Evolutionary conservation across 1,140 invertebrate species (phyloP), one percentile per base, ranked within the genome.

Genomic region (Melipona quadrifasciata): DNA sequence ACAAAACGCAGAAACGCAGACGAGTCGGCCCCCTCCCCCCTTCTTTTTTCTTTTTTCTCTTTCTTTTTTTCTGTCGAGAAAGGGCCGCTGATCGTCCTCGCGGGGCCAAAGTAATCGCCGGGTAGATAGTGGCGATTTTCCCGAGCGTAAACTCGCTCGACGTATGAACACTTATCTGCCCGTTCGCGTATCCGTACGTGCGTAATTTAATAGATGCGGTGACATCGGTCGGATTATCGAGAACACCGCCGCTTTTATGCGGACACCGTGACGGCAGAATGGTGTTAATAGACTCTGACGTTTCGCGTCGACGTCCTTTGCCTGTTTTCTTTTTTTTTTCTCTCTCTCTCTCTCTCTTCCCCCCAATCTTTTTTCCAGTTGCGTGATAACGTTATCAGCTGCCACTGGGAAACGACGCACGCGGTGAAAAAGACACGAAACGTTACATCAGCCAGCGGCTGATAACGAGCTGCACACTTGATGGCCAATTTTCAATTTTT

Each of bases 121-220:
- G 39, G 39, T 47, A 27, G 75, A 71, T 79, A 71, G 74, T n/a
- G 34, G 65, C 34, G 65, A 70, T 83, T 83, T 65, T 61, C n/a
- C 65, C 81, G 55, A 68, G 65, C 82, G 67, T 70, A n/a, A 61
- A 68, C 53, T 19, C 55, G 53, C 19, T 10, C 19, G 77, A 68
- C 53, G 55, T 70, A 57, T 39, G 57, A 31, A 53, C 82, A 84
- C 76, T 84, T 84, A 84, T 84, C 82, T 71, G 55, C 19, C 11
- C 39, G 65, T 51, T 47, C 34, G 21, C 53, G 61, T 76, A 55
- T 47, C 74, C 74, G 81, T 79, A 70, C 75, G 75, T 31, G 70
- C 75, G 75, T 84, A 86, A 86, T 75, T 86, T 79, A 78, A 84
- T 84, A 72, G 73, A 84, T 86, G 58, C 76, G 82, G 75, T 84